phyloP scores from a whole-genome alignment of 2,113 vertebrate genomes.

The Agapornis roseicollis region DNA sequence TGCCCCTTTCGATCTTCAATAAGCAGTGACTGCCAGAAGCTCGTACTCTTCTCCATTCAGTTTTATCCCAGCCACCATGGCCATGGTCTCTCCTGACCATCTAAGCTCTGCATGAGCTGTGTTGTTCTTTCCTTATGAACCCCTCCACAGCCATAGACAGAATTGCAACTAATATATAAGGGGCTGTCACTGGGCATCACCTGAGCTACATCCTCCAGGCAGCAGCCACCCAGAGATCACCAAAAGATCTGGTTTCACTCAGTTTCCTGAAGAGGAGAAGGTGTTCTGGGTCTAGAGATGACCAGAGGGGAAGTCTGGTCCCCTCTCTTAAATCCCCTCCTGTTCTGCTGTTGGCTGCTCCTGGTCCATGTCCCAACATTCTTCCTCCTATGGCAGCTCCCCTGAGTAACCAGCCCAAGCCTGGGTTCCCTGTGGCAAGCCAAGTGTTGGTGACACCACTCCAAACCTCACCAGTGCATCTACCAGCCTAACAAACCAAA shows the following conservation, averaged over 20 bases:
- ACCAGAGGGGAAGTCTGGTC: not conserved
- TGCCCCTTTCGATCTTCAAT: not conserved
- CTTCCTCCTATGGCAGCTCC: not conserved
- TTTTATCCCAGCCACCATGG: not conserved
- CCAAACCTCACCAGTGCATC: not conserved
- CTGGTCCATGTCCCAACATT: not conserved
- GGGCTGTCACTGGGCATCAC: not conserved
- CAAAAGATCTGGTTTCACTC: not conserved
- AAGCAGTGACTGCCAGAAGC: not conserved
- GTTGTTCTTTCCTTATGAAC: not conserved
- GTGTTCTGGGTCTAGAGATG: not conserved
- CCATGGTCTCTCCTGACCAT: not conserved
- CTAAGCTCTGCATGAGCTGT: not conserved
- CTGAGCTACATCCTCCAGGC: not conserved
- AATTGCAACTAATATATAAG: not conserved
- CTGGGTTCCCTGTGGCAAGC: not conserved
- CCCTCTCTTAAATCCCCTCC: not conserved
- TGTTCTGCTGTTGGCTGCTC: not conserved
- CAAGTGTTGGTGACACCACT: fast-evolving
- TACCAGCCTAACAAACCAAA: not conserved
- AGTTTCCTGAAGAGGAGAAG: not conserved
- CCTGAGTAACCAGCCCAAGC: not conserved
- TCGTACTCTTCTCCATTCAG: fast-evolving
- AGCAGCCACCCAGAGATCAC: not conserved
- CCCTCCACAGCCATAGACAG: not conserved